Evolutionary conservation across 2,888 invertebrate genomes (phyloP).

Genomic region (Hybos culiciformis): DNA sequence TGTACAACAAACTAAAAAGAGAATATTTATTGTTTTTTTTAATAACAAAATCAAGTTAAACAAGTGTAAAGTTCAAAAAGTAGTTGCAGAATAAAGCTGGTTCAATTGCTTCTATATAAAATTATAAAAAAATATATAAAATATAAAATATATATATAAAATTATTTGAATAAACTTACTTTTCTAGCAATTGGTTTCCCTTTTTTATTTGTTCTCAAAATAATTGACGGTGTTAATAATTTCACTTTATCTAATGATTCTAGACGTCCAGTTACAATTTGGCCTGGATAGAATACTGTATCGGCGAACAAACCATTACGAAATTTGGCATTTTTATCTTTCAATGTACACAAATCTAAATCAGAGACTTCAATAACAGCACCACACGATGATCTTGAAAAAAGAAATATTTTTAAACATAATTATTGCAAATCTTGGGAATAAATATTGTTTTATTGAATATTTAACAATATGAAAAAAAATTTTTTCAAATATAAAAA

Average conservation of each 20-base stretch:
- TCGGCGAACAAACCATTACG: constrained; percentile 38
- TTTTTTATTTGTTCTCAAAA: constrained; percentile 50
- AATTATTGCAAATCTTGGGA: too few species aligned
- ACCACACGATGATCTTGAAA: constrained; percentile 33
- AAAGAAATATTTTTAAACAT: neutral
- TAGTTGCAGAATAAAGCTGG: neutral
- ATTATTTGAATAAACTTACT: constrained; percentile 33
- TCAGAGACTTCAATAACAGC: constrained; percentile 38
- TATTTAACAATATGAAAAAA: too few species aligned
- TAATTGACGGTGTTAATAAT: constrained; percentile 66
- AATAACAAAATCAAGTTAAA: neutral
- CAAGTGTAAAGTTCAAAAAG: neutral
- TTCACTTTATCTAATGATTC: constrained; percentile 63
- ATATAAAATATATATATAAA: neutral
- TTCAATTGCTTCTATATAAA: neutral
- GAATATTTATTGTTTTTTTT: neutral
- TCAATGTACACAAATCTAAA: constrained; percentile 52
- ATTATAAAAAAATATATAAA: neutral
- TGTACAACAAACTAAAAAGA: constrained; percentile 59
- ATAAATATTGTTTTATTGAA: too few species aligned
- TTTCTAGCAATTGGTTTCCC: constrained; percentile 44
- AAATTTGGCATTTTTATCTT: constrained; percentile 56
- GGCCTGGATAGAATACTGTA: constrained; percentile 55
- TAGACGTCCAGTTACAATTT: constrained; percentile 58
- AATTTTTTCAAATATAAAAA: too few species aligned